phyloP scores from a whole-genome alignment of 2,113 vertebrate species.

The Cygnus buccinator region DNA sequence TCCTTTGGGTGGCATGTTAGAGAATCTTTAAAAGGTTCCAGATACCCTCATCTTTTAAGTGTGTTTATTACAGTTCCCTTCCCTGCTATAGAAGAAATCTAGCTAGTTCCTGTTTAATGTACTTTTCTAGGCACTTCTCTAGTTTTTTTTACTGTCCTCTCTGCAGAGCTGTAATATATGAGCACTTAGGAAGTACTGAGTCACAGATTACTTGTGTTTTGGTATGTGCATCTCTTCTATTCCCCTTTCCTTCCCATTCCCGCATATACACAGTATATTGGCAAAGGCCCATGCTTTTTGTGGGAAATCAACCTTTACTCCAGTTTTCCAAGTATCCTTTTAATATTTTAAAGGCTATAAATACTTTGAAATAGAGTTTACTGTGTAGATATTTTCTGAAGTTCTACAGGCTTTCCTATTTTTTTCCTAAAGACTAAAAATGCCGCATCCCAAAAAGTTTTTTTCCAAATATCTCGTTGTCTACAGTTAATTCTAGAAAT shows the following conservation, averaged over 20 bases:
- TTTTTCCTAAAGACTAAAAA: not conserved
- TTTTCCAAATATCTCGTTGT: not conserved
- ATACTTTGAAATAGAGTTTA: not conserved
- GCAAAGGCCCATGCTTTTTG: not conserved
- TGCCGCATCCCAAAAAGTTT: not conserved
- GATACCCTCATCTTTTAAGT: not conserved
- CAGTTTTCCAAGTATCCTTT: not conserved
- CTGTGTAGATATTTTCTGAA: not conserved
- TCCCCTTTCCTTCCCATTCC: not conserved
- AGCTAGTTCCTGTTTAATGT: constrained; percentile 6
- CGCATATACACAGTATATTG: not conserved
- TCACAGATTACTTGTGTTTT: not conserved
- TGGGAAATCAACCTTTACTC: not conserved
- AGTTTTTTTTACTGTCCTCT: not conserved
- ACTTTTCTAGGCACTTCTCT: not conserved
- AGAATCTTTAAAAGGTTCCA: constrained; percentile 60
- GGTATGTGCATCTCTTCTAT: not conserved
- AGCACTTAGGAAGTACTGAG: not conserved
- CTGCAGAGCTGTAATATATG: not conserved
- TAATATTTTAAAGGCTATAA: not conserved
- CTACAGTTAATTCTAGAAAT: not conserved
- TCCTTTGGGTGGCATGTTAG: constrained; percentile 36
- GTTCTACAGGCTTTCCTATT: not conserved
- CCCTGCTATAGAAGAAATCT: not conserved
- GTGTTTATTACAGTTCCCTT: not conserved